A percentile compares a stretch with the other conserved stretches of the same genome.
phyloP scores from a whole-genome alignment of 2,888 invertebrate species.

The Melolontha melolontha region DNA sequence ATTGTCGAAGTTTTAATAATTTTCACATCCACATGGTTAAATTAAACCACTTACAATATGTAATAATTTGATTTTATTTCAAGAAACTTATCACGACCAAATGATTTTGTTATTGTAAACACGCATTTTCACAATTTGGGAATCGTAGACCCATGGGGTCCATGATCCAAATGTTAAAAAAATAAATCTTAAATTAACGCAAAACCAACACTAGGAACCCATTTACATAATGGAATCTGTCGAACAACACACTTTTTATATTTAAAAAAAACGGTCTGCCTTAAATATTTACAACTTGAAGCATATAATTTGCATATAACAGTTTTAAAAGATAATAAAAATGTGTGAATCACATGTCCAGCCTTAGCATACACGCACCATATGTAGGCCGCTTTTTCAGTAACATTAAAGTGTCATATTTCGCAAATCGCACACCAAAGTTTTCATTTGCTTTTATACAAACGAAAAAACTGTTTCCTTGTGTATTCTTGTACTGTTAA shows the following conservation, averaged over 20 bases:
- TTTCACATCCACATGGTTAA: too few species aligned
- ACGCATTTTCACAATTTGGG: too few species aligned
- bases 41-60: too few species aligned
- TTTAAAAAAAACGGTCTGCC: slow-evolving; percentile 3
- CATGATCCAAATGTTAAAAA: too few species aligned
- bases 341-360: slow-evolving; percentile 25
- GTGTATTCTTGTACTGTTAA: too few species aligned
- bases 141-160: too few species aligned
- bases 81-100: too few species aligned
- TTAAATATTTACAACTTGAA: slow-evolving; percentile 10
- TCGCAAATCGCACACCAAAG: slow-evolving; percentile 10
- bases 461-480: neutral
- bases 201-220: neutral
- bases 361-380: slow-evolving; percentile 20
- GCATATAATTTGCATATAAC: slow-evolving; percentile 15
- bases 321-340: slow-evolving; percentile 13
- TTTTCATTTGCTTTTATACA: neutral
- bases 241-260: neutral
- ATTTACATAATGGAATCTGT: neutral
- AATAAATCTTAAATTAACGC: too few species aligned
- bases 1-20: too few species aligned
- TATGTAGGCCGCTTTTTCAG: slow-evolving; percentile 19
- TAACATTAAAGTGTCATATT: slow-evolving; percentile 9
- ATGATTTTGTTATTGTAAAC: too few species aligned
- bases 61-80: too few species aligned